These are phyloP conservation scores for Oryzias melastigma DNA, from an alignment of 2,113 vertebrate genomes.

Conservation along the genomic window DNA sequence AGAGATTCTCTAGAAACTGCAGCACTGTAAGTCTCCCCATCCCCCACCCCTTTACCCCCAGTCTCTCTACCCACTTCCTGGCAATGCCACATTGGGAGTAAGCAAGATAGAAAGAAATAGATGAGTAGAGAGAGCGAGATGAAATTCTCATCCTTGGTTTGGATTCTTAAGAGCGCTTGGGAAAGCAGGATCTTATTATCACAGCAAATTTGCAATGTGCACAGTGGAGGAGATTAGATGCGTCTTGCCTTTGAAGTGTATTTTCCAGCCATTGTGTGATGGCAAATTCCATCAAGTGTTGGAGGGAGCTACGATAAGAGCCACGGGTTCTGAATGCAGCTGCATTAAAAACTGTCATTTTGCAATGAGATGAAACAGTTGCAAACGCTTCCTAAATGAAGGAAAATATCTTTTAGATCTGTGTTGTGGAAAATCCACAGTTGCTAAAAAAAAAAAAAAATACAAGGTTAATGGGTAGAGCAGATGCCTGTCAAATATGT, in stretches of 20 bases:
- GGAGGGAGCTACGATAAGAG: conserved; percentile 59
- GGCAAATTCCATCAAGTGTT: conserved; percentile 73
- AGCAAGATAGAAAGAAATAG: conserved; percentile 27
- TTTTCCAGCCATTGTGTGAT: conserved; percentile 68
- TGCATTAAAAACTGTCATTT: conserved; percentile 67
- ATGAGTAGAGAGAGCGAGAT: conserved; percentile 49
- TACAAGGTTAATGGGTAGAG: conserved; percentile 31
- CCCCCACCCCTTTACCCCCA: not conserved
- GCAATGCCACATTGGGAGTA: conserved; percentile 26
- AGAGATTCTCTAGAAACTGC: conserved; percentile 62
- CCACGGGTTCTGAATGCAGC: conserved; percentile 63
- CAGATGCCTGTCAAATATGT: conserved; percentile 34
- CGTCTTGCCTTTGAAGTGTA: conserved; percentile 73
- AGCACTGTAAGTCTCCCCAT: conserved; percentile 10
- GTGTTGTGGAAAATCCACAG: conserved; percentile 31
- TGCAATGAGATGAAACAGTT: conserved; percentile 68
- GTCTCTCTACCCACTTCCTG: not conserved
- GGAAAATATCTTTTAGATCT: conserved; percentile 46
- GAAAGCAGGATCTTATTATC: conserved; percentile 73
- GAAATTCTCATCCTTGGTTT: conserved; percentile 67
- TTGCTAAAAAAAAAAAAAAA: conserved; percentile 51
- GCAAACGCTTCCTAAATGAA: conserved; percentile 54
- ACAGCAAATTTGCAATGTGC: conserved; percentile 65
- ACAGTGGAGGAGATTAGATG: conserved; percentile 73
- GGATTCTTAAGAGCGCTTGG: conserved; percentile 67